Percentiles rank a stretch among this genome's conserved stretches.
Evolutionary conservation across 2,888 invertebrate species (phyloP).

Genomic region (Tryphoninae sp.): DNA sequence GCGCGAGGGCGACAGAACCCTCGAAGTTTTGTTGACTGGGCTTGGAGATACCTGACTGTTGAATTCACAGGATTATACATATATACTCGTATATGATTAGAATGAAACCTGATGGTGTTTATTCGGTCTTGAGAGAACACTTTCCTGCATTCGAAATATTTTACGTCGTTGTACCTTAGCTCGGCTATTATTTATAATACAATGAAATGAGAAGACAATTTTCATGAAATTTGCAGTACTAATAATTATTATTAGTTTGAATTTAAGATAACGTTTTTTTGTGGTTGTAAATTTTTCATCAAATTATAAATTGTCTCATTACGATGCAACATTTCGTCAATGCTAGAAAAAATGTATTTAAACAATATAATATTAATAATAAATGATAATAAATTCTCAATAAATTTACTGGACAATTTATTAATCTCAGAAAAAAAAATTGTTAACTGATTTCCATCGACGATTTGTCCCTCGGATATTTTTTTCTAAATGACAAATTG

Average conservation of each 20-base stretch:
- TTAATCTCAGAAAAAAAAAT: neutral
- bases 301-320: no score
- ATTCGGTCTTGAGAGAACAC: slow-evolving; percentile 24
- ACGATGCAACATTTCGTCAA: no score
- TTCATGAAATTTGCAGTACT: no score
- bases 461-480: slow-evolving; percentile 1
- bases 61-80: neutral
- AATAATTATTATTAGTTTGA: no score
- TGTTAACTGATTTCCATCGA: slow-evolving; percentile 22
- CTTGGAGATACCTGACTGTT: slow-evolving; percentile 38
- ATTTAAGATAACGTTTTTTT: no score
- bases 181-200: no score
- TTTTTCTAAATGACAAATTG: slow-evolving; percentile 1
- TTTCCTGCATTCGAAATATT: slow-evolving; percentile 37
- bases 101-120: neutral
- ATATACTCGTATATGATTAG: slow-evolving; percentile 5
- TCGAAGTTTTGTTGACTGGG: slow-evolving; percentile 32
- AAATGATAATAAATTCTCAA: neutral
- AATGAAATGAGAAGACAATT: no score
- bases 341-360: no score
- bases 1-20: slow-evolving; percentile 30
- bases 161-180: neutral
- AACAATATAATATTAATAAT: no score
- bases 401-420: neutral
- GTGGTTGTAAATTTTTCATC: no score